Evolutionary conservation across 2,888 invertebrate species (phyloP), one percentile per base, ranked within the genome.

Genomic region (Chesias legatella): DNA sequence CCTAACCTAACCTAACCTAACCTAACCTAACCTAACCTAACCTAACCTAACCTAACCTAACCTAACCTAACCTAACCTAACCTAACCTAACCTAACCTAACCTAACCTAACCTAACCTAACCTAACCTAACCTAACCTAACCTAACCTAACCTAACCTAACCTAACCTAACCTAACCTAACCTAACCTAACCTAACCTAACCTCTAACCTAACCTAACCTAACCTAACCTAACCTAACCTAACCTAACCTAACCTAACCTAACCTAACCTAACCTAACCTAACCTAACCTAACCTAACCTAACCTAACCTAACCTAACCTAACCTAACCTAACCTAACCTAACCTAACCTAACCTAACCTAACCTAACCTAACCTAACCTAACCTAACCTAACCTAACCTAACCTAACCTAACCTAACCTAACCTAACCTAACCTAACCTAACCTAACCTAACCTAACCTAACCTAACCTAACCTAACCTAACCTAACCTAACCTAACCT

Each of bases 181-280:
- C 24, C 24, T 24, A 24, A 24, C 24, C 24, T 24, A 24, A 24
- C 24, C 24, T 24, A 24, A 24, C 24, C 24, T 24, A 24, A 24
- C 24, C 24, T 33, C 13, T 24, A 24, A 24, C 24, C 24, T 24
- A 24, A 24, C 24, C 24, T 24, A 24, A 24, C 24, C 24, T 24
- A 24, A 24, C 24, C 24, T 24, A 24, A 24, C 24, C 24, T 24
- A 24, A 24, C 24, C 24, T 24, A 24, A 24, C 24, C 24, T 24
- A 24, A 24, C 24, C 24, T 24, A 24, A 24, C 24, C 24, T 24
- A 24, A 24, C 24, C 24, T 24, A 24, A 24, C 24, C 24, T 24
- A 24, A 24, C 24, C 24, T 24, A 24, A 24, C 24, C 24, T 24
- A 24, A 24, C 24, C 24, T 24, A 24, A 24, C 24, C 24, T 24